A percentile compares a stretch with the other conserved stretches of the same genome.
Evolutionary conservation across 2,797 vertebrate genomes (phyloP).

Genomic region (Phylloscopus collybita): DNA sequence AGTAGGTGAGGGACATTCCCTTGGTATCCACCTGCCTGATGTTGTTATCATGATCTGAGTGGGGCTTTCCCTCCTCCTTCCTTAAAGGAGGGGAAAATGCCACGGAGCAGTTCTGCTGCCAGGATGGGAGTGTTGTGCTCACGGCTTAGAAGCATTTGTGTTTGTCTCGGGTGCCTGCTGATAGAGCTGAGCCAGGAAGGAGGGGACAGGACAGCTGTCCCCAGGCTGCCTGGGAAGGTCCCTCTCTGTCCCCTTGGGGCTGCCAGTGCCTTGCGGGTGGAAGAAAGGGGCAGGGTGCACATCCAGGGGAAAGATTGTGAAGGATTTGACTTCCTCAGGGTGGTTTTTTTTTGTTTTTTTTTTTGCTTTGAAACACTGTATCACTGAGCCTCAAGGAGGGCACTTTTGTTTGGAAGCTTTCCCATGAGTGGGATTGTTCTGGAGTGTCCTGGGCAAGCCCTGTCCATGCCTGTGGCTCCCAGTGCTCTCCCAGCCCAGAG

Average conservation of each 20-base stretch:
- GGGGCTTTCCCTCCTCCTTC: neutral
- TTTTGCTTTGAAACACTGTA: neutral
- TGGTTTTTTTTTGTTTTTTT: no score
- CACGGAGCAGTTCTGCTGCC: neutral
- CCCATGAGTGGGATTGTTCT: neutral
- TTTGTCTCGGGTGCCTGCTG: neutral
- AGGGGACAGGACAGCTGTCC: neutral
- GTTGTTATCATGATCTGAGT: neutral
- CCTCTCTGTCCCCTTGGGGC: neutral
- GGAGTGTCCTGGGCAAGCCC: neutral
- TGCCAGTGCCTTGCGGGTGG: rapidly evolving
- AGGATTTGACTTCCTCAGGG: neutral
- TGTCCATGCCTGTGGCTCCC: rapidly evolving
- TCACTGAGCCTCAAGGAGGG: neutral
- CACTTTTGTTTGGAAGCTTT: rapidly evolving
- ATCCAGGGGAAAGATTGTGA: neutral
- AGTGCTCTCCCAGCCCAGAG: neutral
- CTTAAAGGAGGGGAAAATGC: neutral
- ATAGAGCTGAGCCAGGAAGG: neutral
- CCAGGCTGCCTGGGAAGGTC: neutral
- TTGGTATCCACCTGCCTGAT: neutral
- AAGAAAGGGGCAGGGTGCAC: rapidly evolving
- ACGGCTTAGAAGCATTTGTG: neutral
- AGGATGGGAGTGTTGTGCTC: neutral
- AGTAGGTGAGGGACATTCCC: neutral